These are phyloP conservation scores for Sebastes schlegelii DNA, from an alignment of 2,113 vertebrate species.

Conservation along the genomic window DNA sequence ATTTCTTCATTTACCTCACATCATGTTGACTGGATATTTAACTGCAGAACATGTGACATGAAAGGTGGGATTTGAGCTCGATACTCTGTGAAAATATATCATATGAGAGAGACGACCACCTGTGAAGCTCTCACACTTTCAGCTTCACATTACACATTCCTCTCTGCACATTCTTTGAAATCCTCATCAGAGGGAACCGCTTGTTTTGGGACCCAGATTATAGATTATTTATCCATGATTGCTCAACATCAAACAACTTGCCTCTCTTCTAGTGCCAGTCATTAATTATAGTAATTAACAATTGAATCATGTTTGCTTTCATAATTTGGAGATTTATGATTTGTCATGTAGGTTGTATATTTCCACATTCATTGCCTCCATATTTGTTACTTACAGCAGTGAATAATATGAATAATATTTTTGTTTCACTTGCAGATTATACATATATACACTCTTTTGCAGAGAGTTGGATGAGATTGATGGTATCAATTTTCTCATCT, in stretches of 20 bases:
- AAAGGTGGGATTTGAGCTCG: slow-evolving; percentile 20
- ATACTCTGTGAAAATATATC: slow-evolving; percentile 15
- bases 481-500: too few species aligned
- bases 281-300: neutral
- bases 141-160: slow-evolving; percentile 43
- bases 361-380: neutral
- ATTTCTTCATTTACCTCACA: neutral
- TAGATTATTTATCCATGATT: slow-evolving; percentile 59
- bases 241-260: slow-evolving; percentile 46
- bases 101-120: slow-evolving; percentile 32
- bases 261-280: neutral
- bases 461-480: too few species aligned
- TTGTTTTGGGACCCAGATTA: slow-evolving; percentile 53
- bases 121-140: slow-evolving; percentile 7
- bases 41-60: slow-evolving; percentile 32
- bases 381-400: neutral
- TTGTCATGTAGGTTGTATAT: neutral
- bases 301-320: neutral
- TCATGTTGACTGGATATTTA: neutral
- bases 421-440: neutral
- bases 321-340: neutral
- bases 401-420: neutral
- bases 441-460: too few species aligned
- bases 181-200: slow-evolving; percentile 29
- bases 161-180: slow-evolving; percentile 52